Base-by-base conservation (phyloP, 2,888 invertebrate genomes). In the Trachelus tabidus region DNA sequence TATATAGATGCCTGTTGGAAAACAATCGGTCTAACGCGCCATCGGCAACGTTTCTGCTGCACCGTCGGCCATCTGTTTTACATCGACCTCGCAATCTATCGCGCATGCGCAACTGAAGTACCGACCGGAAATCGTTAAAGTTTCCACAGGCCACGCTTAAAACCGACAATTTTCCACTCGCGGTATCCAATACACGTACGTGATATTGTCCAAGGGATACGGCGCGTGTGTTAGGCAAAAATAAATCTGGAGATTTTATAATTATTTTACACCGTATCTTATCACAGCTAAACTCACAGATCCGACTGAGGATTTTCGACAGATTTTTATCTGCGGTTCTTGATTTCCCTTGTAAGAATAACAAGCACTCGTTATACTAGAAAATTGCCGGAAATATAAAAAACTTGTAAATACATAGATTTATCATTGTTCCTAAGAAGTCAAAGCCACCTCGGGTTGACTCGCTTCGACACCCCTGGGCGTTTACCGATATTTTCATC, bases 61-160 rank as follows among this genome's bases (percentile, higher is more conserved):
- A 73, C 77, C 69, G 75, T 56, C 30, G 56, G 31, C 75, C 31
- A 73, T 71, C 34, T 73, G 73, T 75, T 79, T 77, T 56, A 77
- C 77, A 69, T 79, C 79, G 68, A 68, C 74, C 34, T 73, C 73
- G 35, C 76, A 68, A 75, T 75, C 74, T 69, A 34, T 75, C 33
- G 69, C 78, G 69, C 12, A 75, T 69, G 73, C 68, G 69, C 68
- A 37, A 40, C 56, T 33, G 31, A 77, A 77, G 80, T 79, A 76
- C 71, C 78, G 79, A 78, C 78, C 83, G 83, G 81, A 83, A 82
- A 80, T 82, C 83, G 81, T 83, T 81, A 79, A 80, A 83, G 80
- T 79, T 80, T 80, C 77, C 74, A 78, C 79, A 77, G 77, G 76
- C 69, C 79, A 73, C 75, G 68, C 69, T 78, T 75, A 79, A 79